Evolutionary conservation across 53 echinoderm and acorn worm species (phyloP).

Genomic region (Luidia sarsii): DNA sequence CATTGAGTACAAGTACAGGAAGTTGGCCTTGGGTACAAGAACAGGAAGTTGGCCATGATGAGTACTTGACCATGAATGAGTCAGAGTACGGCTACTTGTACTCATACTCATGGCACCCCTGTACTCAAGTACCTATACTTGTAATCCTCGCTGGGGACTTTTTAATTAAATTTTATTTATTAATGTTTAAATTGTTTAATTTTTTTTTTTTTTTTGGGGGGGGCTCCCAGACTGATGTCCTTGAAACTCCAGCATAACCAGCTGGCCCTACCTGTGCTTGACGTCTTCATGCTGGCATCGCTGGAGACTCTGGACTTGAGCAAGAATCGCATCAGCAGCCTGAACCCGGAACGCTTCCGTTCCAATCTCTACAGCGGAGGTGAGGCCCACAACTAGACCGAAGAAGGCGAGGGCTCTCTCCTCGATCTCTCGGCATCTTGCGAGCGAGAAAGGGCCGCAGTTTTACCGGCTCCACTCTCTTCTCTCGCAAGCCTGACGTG

Average conservation of each 20-base stretch:
- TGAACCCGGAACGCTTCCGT: constrained; percentile 38
- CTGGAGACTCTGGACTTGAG: constrained; percentile 39
- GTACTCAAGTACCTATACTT: background rate
- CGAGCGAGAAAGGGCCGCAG: too few relatives aligned
- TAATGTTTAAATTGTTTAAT: background rate
- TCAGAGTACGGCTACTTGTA: too few relatives aligned
- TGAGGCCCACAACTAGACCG: too few relatives aligned
- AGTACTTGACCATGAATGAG: too few relatives aligned
- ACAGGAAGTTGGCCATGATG: too few relatives aligned
- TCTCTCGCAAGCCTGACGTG: too few relatives aligned
- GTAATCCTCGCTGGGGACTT: background rate
- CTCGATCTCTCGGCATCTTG: too few relatives aligned
- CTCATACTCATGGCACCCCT: background rate
- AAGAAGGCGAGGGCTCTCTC: too few relatives aligned
- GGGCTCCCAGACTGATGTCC: constrained; percentile 31
- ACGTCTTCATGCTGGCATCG: constrained; percentile 44
- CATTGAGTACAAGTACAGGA: too few relatives aligned
- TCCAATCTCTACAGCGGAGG: constrained; percentile 8
- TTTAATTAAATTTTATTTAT: background rate
- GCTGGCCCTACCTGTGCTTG: constrained; percentile 17
- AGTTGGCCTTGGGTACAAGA: too few relatives aligned
- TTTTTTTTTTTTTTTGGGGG: too few relatives aligned
- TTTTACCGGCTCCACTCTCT: too few relatives aligned
- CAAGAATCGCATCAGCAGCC: constrained; percentile 37
- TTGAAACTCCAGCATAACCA: constrained; percentile 38